These are phyloP conservation scores for Oscheius sp. DNA, from an alignment of 2,888 invertebrate genomes.

Conservation along the genomic window DNA sequence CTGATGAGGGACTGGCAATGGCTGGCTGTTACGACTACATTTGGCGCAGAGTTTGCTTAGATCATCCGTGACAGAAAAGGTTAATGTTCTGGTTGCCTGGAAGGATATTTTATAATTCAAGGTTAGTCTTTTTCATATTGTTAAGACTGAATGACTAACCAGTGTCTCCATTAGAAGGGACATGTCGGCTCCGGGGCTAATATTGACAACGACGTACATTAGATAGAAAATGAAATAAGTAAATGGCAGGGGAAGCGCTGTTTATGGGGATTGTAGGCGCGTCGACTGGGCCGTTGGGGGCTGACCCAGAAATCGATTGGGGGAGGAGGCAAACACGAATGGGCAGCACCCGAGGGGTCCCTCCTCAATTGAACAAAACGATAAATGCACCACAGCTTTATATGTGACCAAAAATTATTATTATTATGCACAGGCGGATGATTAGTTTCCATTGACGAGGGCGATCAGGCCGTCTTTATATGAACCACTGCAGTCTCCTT, in stretches of 20 bases:
- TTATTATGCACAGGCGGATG: background rate
- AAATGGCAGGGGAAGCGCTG: background rate
- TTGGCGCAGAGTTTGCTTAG: constrained; percentile 27
- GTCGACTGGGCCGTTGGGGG: no score
- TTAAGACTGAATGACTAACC: background rate
- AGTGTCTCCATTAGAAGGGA: constrained; percentile 20
- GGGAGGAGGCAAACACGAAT: no score
- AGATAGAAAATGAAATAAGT: background rate
- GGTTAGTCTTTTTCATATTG: background rate
- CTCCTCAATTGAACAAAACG: no score
- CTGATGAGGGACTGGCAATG: constrained; percentile 15
- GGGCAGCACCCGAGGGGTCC: no score
- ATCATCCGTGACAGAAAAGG: constrained; percentile 31
- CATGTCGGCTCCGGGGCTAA: constrained; percentile 18
- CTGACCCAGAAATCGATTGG: no score
- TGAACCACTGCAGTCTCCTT: constrained; percentile 62
- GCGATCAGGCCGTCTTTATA: constrained; percentile 65
- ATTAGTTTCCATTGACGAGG: constrained; percentile 57
- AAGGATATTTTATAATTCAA: background rate
- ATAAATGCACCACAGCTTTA: background rate
- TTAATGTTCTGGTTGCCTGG: constrained; percentile 17
- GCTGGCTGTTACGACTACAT: constrained; percentile 6
- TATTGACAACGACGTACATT: constrained; percentile 28
- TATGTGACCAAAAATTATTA: background rate
- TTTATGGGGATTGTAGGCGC: background rate